These are phyloP conservation scores for Lepus timidus DNA, from an alignment of 2,113 vertebrate species.

Conservation along the genomic window DNA sequence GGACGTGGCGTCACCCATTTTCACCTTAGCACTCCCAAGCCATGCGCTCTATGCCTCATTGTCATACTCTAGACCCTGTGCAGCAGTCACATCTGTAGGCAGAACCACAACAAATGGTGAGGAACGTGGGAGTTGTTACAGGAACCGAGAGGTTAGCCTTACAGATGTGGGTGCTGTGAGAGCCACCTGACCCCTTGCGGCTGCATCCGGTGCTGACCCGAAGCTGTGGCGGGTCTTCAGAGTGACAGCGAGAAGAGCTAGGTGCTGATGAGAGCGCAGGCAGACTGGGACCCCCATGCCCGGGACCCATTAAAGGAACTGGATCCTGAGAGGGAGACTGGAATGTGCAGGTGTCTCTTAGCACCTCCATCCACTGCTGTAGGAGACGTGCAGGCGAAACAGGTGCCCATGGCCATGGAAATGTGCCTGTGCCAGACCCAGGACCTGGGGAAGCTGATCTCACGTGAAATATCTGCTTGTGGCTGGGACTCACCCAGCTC, in stretches of 20 bases:
- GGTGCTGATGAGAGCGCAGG: background rate
- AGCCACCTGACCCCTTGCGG: background rate
- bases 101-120: rapidly evolving
- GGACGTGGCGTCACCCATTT: rapidly evolving
- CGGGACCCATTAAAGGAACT: background rate
- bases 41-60: background rate
- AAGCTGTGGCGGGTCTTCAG: background rate
- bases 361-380: rapidly evolving
- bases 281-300: no score
- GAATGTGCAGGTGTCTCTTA: rapidly evolving
- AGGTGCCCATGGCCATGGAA: background rate
- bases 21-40: background rate
- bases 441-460: background rate
- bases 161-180: rapidly evolving
- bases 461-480: background rate
- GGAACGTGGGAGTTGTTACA: background rate
- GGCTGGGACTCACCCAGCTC: background rate
- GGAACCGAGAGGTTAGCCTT: background rate
- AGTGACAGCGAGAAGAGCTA: background rate
- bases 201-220: rapidly evolving
- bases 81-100: background rate
- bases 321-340: background rate
- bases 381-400: background rate
- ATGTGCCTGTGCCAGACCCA: rapidly evolving
- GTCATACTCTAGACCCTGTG: background rate